Percentiles rank a stretch among this genome's conserved stretches.
Conservation (phyloP, 2,797 vertebrate genomes). For the Sebastes kiyomatsui region DNA sequence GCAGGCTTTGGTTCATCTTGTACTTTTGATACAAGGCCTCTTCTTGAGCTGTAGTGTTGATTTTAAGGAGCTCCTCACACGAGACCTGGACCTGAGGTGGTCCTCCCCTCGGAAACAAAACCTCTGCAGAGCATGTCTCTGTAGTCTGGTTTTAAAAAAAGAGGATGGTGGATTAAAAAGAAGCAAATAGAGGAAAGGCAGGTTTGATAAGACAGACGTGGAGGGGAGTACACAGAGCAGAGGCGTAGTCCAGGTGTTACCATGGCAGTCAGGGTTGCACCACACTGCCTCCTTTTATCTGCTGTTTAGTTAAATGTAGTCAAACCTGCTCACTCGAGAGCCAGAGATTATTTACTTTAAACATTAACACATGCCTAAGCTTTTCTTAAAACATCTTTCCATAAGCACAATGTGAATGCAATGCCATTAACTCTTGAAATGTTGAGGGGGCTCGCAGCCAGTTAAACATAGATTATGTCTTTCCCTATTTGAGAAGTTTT, state of each 20-base stretch:
- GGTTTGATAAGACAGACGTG: not conserved
- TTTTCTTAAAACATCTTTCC: not conserved
- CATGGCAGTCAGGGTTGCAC: not conserved
- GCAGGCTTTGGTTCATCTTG: conserved; percentile 69
- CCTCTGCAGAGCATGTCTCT: conserved; percentile 84
- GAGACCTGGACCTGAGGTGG: conserved; percentile 84
- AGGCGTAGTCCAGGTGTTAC: conserved; percentile 28
- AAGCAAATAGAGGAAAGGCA: not conserved
- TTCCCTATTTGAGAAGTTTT: not conserved
- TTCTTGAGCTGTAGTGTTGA: conserved; percentile 81
- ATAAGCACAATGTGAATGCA: not conserved
- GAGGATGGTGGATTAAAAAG: not conserved
- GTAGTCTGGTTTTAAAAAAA: conserved; percentile 54
- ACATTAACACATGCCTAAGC: not conserved
- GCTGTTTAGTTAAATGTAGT: not conserved
- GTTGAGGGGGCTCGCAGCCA: not conserved
- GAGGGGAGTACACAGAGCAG: not conserved
- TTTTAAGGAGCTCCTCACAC: conserved; percentile 79
- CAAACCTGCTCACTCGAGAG: conserved; percentile 20
- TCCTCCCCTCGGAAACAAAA: conserved; percentile 82
- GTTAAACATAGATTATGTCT: not conserved
- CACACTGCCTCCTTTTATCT: conserved; percentile 16
- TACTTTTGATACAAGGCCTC: conserved; percentile 84
- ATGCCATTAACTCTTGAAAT: not conserved
- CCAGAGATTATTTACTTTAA: conserved; percentile 4